phyloP scores from a whole-genome alignment of 2,797 vertebrate species.

The Coracias cyanogaster region DNA sequence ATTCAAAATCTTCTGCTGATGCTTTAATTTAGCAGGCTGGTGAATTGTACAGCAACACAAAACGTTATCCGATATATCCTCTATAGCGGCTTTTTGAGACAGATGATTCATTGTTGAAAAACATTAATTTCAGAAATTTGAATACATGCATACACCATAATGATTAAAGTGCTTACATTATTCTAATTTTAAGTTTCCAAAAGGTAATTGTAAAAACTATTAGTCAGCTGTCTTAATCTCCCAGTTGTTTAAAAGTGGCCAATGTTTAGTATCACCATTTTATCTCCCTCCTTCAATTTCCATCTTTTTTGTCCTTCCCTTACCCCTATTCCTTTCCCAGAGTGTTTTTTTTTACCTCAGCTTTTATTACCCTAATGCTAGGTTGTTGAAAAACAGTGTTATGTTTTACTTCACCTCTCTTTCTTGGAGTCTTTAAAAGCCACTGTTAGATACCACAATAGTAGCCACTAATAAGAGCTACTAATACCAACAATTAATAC shows the following conservation, averaged over 20 bases:
- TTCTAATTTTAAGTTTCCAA: background rate
- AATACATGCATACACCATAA: background rate
- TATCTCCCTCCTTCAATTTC: background rate
- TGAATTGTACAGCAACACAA: background rate
- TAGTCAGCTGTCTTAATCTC: background rate
- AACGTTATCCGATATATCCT: background rate
- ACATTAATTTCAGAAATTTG: background rate
- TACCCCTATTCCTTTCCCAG: background rate
- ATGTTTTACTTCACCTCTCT: background rate
- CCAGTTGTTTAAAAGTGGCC: background rate
- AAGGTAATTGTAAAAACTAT: background rate
- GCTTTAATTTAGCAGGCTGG: conserved; percentile 1
- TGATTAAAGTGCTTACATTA: background rate
- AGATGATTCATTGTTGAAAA: conserved; percentile 16
- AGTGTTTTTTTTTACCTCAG: background rate
- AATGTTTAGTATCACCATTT: background rate
- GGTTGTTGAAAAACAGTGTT: background rate
- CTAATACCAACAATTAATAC: background rate
- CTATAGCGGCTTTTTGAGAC: background rate
- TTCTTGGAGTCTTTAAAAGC: background rate
- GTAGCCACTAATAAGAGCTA: background rate
- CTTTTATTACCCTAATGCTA: background rate
- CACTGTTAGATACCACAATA: background rate
- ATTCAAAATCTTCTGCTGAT: conserved; percentile 33
- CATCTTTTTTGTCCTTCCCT: background rate